Evolutionary conservation across 2,888 invertebrate species (phyloP).

Genomic region (Campoplex nolae): DNA sequence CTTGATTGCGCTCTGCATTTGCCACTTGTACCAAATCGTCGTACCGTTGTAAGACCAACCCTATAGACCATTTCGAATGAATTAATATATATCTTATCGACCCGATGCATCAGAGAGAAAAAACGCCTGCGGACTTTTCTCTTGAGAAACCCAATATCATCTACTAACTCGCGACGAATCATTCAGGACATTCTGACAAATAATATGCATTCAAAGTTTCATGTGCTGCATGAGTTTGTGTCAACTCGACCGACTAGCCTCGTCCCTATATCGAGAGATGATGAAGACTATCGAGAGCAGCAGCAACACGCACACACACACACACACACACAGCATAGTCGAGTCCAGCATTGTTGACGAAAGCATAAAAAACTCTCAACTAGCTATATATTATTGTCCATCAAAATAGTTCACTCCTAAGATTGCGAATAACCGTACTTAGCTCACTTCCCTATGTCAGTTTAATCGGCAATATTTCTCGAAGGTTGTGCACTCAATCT

Average conservation of each 20-base stretch:
- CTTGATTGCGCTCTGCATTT: background rate
- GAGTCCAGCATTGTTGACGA: background rate
- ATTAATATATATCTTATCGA: background rate
- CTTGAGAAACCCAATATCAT: background rate
- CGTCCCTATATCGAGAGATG: too few species aligned
- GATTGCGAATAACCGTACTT: background rate
- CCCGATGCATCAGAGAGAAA: background rate
- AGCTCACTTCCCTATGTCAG: background rate
- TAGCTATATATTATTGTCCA: background rate
- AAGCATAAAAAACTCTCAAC: background rate
- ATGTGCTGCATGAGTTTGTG: too few species aligned
- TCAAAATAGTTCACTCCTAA: background rate
- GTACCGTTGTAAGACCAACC: background rate
- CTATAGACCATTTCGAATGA: background rate
- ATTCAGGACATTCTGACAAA: background rate
- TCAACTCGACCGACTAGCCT: background rate
- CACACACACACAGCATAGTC: background rate
- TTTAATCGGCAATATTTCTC: slow-evolving; percentile 29
- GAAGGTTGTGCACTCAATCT: slow-evolving; percentile 23
- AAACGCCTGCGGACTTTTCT: background rate
- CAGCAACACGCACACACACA: background rate
- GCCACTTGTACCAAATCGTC: background rate
- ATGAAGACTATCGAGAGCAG: background rate
- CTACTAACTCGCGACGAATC: background rate
- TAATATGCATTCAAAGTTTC: background rate